Evolutionary conservation across 2,888 invertebrate species (phyloP), one percentile per base, ranked within the genome.

Genomic region (Homarus gammarus): DNA sequence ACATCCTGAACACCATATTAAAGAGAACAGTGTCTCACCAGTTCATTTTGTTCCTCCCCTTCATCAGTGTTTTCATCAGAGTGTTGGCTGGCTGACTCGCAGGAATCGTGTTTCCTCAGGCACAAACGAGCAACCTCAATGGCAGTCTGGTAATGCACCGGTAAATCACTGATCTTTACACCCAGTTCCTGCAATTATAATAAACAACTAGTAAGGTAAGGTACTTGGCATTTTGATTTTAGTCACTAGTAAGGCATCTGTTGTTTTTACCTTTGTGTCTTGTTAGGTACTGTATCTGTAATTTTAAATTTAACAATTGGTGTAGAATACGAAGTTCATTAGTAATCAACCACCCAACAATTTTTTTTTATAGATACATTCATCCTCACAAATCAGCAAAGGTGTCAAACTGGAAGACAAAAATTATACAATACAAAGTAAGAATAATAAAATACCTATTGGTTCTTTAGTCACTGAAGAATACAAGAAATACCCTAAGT

Each of bases 111-210:
- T 6, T 89, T 84, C 8, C 84, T 85, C 27, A 92, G 87, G 51
- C 91, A 87, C n/a, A 92, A 78, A 12, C 92, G 89, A 8, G 91
- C 91, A n/a, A 92, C 81, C 84, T 92, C 92, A 1, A 84, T 78
- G 33, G 92, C 92, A 3, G 92, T 92, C 72, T 91, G 91, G 38
- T 90, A 90, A 18, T 88, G 90, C 12, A 90, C 83, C 15, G 91
- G 89, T 22, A 92, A 40, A 44, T 82, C 79, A 10, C 86, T 38
- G 15, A 92, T n/a, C 49, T 87, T 90, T 18, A 90, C 79, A 36
- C 91, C 91, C 31, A 92, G 82, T 33, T 91, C 92, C 90, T 91
- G 78, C 2, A 81, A 73, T 61, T 38, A n/a, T n/a, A n/a, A n/a
- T 8, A 70, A 81, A 10, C 38, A 51, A 44, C 3, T 64, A 10